phyloP scores from a whole-genome alignment of 2,113 vertebrate genomes.

The Malurus alboscapulatus region DNA sequence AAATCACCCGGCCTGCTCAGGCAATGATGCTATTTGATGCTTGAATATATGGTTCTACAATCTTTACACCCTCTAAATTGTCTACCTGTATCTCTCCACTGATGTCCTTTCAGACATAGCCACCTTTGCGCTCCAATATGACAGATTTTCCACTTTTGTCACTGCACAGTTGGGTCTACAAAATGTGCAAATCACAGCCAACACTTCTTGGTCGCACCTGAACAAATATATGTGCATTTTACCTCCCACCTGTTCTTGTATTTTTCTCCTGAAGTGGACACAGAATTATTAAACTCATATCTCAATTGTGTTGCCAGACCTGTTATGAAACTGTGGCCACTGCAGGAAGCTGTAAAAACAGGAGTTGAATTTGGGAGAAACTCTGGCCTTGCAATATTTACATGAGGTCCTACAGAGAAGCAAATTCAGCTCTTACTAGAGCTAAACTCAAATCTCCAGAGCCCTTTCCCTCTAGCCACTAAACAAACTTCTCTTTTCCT shows the following conservation, averaged over 20 bases:
- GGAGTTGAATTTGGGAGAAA: neutral
- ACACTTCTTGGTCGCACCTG: neutral
- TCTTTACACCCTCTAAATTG: neutral
- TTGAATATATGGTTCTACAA: neutral
- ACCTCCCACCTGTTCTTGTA: neutral
- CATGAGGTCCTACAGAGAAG: neutral
- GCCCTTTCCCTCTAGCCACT: neutral
- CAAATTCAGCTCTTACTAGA: neutral
- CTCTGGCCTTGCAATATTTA: neutral
- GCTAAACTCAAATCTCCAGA: neutral
- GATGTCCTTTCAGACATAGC: fast-evolving
- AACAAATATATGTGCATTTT: neutral
- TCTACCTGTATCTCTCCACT: neutral
- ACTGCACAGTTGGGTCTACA: neutral
- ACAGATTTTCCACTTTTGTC: neutral
- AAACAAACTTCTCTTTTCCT: neutral
- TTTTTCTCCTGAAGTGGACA: neutral
- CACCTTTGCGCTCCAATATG: neutral
- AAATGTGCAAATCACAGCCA: neutral
- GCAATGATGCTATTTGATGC: neutral
- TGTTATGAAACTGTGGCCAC: neutral
- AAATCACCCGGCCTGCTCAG: neutral
- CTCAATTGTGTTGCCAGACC: neutral
- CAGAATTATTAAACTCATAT: neutral
- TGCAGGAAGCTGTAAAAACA: neutral